phyloP scores from a whole-genome alignment of 2,113 vertebrate genomes.

The Pteruthius melanotis region DNA sequence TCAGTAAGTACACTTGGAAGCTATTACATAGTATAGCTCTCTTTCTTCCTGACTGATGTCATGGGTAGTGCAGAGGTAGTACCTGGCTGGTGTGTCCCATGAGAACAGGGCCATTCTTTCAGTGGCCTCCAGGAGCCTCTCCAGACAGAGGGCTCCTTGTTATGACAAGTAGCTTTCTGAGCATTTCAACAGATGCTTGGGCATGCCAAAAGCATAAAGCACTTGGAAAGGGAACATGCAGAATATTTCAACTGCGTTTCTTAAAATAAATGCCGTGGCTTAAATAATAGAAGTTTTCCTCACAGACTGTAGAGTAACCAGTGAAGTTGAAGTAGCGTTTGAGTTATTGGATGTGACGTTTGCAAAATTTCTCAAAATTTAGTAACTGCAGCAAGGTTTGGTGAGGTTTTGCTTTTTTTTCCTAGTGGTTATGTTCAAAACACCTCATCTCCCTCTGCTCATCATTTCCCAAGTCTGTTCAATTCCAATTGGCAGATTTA shows the following conservation, averaged over 20 bases:
- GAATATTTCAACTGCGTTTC: constrained; percentile 1
- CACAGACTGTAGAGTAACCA: background rate
- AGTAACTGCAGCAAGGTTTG: background rate
- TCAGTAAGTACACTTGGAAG: background rate
- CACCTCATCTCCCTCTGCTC: background rate
- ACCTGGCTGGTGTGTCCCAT: background rate
- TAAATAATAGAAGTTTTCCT: constrained; percentile 65
- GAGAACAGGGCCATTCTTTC: background rate
- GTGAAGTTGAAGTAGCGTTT: background rate
- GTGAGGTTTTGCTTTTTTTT: background rate
- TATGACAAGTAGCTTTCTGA: constrained; percentile 52
- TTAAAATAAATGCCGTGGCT: constrained; percentile 15
- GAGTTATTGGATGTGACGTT: background rate
- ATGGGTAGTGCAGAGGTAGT: background rate
- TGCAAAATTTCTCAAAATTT: background rate
- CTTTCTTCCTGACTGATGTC: background rate
- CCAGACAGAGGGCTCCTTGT: background rate
- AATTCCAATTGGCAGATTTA: background rate
- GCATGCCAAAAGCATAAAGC: constrained; percentile 20
- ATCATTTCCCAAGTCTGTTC: background rate
- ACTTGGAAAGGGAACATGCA: background rate
- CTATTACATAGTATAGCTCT: background rate
- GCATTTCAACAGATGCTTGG: constrained; percentile 7
- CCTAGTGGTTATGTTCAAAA: background rate
- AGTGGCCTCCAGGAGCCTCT: background rate